Evolutionary conservation across 2,888 invertebrate species (phyloP).

Genomic region (Leptopilina syphax): DNA sequence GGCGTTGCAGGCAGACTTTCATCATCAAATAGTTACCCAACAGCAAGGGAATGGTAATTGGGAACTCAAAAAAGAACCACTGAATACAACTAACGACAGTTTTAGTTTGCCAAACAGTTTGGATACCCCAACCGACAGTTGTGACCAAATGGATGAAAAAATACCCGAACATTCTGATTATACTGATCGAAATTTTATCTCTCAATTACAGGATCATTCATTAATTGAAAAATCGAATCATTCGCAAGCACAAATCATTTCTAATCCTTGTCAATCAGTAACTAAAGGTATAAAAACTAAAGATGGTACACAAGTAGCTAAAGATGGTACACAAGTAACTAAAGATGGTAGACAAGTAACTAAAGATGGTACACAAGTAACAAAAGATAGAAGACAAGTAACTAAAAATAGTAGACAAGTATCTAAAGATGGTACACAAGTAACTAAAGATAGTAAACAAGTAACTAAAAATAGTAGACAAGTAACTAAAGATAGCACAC

Average conservation of each 20-base stretch:
- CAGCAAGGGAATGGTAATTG: slow-evolving; percentile 68
- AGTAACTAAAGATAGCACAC: neutral
- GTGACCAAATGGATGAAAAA: neutral
- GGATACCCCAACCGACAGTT: neutral
- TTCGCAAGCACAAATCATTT: neutral
- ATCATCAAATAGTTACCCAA: slow-evolving; percentile 68
- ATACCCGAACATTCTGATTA: neutral
- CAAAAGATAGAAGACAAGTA: neutral
- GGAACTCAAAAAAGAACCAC: slow-evolving; percentile 63
- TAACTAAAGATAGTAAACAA: neutral
- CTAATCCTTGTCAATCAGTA: neutral
- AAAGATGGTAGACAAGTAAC: neutral
- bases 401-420: neutral
- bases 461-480: neutral
- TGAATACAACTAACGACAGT: slow-evolving; percentile 57
- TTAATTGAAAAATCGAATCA: neutral
- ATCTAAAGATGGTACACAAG: no score
- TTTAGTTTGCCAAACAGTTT: slow-evolving; percentile 51
- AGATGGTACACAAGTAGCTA: neutral
- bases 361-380: neutral
- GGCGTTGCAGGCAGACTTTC: slow-evolving; percentile 73
- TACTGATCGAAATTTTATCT: neutral
- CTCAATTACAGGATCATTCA: no score
- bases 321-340: neutral
- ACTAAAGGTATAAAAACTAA: neutral